Conservation (phyloP, 2,113 vertebrate species). For the Entomyzon cyanotis region DNA sequence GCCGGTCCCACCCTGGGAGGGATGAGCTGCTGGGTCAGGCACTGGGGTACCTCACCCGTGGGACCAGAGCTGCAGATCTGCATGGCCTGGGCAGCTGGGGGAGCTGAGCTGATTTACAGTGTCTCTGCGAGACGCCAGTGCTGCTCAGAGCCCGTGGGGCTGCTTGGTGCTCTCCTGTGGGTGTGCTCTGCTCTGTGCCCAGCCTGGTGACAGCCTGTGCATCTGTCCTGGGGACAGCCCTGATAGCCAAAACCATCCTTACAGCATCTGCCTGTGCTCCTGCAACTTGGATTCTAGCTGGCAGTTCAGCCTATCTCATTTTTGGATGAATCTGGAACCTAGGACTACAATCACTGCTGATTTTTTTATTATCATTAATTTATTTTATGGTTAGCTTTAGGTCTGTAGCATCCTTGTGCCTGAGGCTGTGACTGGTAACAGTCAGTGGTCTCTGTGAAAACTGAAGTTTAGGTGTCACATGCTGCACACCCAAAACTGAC, state of each 20-base stretch:
- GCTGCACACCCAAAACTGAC: not conserved
- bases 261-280: not conserved
- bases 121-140: rapidly evolving
- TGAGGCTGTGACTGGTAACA: not conserved
- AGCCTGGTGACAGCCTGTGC: rapidly evolving
- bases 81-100: not conserved
- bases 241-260: not conserved
- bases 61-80: not conserved
- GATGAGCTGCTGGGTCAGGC: not conserved
- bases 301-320: not conserved
- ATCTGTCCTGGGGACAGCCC: not conserved
- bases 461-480: not conserved
- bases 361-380: not conserved
- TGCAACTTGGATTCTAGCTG: not conserved
- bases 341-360: not conserved
- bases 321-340: not conserved
- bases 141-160: not conserved
- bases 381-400: not conserved
- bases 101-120: not conserved
- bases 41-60: rapidly evolving
- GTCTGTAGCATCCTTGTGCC: not conserved
- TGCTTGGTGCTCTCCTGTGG: not conserved
- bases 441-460: not conserved
- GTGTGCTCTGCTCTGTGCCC: not conserved
- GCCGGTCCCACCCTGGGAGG: not conserved